These are phyloP conservation scores for Naja naja DNA, from an alignment of 2,113 vertebrate genomes.

Conservation along the genomic window DNA sequence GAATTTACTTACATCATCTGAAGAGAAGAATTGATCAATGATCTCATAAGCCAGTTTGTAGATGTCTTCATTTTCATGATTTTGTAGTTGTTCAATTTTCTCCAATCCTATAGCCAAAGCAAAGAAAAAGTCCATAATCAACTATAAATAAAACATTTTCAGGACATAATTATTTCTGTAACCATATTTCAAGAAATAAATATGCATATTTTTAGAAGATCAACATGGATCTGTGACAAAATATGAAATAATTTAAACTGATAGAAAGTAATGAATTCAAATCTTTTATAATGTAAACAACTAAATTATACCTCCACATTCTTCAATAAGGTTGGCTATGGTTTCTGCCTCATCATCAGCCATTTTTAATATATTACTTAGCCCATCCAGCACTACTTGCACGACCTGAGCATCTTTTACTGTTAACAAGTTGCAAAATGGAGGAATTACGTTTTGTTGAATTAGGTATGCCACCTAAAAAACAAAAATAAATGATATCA, in stretches of 20 bases:
- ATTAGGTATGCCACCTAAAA: conserved; percentile 94
- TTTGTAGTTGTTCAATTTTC: conserved; percentile 97
- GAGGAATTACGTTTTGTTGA: conserved; percentile 96
- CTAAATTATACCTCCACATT: conserved; percentile 86
- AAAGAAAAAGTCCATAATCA: not conserved
- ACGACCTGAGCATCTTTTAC: conserved; percentile 99
- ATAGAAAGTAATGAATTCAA: not conserved
- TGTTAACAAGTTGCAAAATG: conserved; percentile 96
- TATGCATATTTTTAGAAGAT: not conserved
- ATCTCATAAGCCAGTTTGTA: conserved; percentile 99
- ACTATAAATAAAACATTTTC: not conserved
- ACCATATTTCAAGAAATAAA: not conserved
- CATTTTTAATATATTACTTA: conserved; percentile 99
- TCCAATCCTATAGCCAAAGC: conserved; percentile 83
- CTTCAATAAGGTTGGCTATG: conserved; percentile 97
- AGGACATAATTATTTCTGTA: not conserved
- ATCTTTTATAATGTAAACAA: not conserved
- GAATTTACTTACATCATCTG: conserved; percentile 89
- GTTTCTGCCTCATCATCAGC: conserved; percentile 97
- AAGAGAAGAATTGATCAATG: conserved; percentile 99
- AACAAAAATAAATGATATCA: not conserved
- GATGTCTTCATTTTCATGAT: conserved; percentile 99
- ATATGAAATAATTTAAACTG: not conserved
- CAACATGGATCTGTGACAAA: not conserved
- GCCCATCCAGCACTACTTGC: conserved; percentile 95